These are phyloP conservation scores for Sceliomorpha sp. DNA, from an alignment of 2,888 invertebrate species.

Conservation along the genomic window DNA sequence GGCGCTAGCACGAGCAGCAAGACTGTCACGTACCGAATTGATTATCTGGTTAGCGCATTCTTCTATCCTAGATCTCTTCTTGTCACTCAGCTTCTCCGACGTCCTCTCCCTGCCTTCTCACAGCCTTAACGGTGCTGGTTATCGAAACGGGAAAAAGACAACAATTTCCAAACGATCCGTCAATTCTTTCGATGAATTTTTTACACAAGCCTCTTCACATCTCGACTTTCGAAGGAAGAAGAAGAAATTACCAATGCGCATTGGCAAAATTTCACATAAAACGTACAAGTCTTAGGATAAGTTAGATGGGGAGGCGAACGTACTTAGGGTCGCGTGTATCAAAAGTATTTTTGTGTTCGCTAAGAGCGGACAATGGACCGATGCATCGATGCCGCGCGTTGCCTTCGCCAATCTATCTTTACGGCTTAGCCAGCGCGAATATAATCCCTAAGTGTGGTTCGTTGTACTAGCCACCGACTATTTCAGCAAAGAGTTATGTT, in stretches of 20 bases:
- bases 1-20: background rate
- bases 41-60: conserved; percentile 1
- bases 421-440: conserved; percentile 46
- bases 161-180: too few species aligned
- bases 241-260: too few species aligned
- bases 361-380: conserved; percentile 51
- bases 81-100: too few species aligned
- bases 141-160: too few species aligned
- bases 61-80: conserved; percentile 1
- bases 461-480: conserved; percentile 68
- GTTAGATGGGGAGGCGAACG: too few species aligned
- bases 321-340: conserved; percentile 28
- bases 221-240: too few species aligned
- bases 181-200: too few species aligned
- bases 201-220: too few species aligned
- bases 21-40: conserved; percentile 4
- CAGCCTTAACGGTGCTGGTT: too few species aligned
- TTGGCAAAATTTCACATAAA: too few species aligned
- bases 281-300: too few species aligned
- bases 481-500: conserved; percentile 67
- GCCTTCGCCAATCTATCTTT: conserved; percentile 24
- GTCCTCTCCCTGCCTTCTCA: too few species aligned
- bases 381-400: conserved; percentile 44
- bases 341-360: conserved; percentile 55
- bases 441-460: conserved; percentile 75